Base-by-base conservation (phyloP, 2,888 invertebrate species). In the Sycophila texana region DNA sequence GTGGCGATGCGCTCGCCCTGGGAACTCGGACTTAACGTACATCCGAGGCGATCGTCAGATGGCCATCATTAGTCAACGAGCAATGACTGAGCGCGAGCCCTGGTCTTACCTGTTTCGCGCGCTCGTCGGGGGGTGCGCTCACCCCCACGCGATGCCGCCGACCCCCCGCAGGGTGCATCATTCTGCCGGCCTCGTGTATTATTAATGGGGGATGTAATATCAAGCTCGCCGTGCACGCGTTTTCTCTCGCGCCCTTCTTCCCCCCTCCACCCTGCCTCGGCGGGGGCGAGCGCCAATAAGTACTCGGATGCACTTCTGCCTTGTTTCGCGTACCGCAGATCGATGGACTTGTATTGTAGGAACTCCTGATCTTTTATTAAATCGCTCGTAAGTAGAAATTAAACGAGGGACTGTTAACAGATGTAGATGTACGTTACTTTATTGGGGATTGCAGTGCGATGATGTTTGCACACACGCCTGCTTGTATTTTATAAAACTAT, bases 31-130 rank as follows among this genome's bases (percentile, higher is more conserved):
- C 51, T 18, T 16, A 5, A 7, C 51, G 18, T 70, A 57, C 57
- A 77, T 78, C 72, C 51, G 73, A 66, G 70, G 58, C 81, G 80
- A 83, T 83, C 82, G 83, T 83, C 84, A 83, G 83, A 84, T 84
- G 84, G 83, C 76, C 79, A 81, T 83, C 84, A 83, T 84, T 84
- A 84, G 84, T 84, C 84, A 84, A 83, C 81, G 77, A 79, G 83
- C 79, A 77, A 78, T 73, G 73, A 80, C 76, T 76, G 76, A 76
- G 71, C 74, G 66, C 51, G 57, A 26, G 26, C 2, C 26, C 26
- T 26, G 26, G 70, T 74, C 65, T 66, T 75, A 79, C 79, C 79
- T 79, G 71, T 60, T 70, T 71, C 47, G 73, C 60, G 18, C 70
- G 7, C 66, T 39, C 30, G 61, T 53, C 53, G 53, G n/a, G n/a